phyloP scores from a whole-genome alignment of 2,888 invertebrate genomes.

The Lydus trimaculatus region DNA sequence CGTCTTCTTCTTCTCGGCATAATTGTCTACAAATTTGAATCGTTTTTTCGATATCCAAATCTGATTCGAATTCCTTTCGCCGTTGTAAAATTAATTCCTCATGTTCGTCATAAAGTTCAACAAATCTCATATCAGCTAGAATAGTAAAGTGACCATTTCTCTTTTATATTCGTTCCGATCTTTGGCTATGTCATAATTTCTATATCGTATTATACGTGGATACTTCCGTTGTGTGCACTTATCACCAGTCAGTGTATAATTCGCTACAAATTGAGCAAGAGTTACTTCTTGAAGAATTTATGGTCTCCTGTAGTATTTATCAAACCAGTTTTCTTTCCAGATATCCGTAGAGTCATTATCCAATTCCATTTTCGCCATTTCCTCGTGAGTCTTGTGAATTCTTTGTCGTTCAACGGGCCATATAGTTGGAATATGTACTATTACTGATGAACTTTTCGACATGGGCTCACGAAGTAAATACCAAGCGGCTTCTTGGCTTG shows the following conservation, averaged over 20 bases:
- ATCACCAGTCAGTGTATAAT: slow-evolving; percentile 39
- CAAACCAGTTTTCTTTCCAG: slow-evolving; percentile 57
- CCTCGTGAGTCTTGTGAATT: slow-evolving; percentile 48
- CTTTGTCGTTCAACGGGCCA: slow-evolving; percentile 56
- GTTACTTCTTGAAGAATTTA: slow-evolving; percentile 48
- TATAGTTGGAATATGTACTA: slow-evolving; percentile 53
- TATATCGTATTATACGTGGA: slow-evolving; percentile 50
- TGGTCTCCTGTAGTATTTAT: slow-evolving; percentile 57
- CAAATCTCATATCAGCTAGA: slow-evolving; percentile 44
- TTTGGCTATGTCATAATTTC: slow-evolving; percentile 52
- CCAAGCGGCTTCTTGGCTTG: slow-evolving; percentile 60
- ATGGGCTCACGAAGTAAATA: slow-evolving; percentile 58
- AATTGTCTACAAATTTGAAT: slow-evolving; percentile 55
- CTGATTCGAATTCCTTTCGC: slow-evolving; percentile 47
- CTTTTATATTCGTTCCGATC: slow-evolving; percentile 50
- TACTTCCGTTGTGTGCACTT: slow-evolving; percentile 38
- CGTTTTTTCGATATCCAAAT: slow-evolving; percentile 48
- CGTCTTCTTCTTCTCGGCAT: slow-evolving; percentile 33
- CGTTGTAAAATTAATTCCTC: too few relatives aligned
- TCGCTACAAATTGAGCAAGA: slow-evolving; percentile 56
- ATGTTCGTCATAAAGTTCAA: too few relatives aligned
- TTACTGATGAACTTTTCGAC: slow-evolving; percentile 47
- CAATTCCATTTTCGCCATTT: slow-evolving; percentile 33
- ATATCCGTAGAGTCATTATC: slow-evolving; percentile 54
- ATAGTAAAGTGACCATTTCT: slow-evolving; percentile 53